phyloP scores from a whole-genome alignment of 2,888 invertebrate species.

The Eurytoma californica region DNA sequence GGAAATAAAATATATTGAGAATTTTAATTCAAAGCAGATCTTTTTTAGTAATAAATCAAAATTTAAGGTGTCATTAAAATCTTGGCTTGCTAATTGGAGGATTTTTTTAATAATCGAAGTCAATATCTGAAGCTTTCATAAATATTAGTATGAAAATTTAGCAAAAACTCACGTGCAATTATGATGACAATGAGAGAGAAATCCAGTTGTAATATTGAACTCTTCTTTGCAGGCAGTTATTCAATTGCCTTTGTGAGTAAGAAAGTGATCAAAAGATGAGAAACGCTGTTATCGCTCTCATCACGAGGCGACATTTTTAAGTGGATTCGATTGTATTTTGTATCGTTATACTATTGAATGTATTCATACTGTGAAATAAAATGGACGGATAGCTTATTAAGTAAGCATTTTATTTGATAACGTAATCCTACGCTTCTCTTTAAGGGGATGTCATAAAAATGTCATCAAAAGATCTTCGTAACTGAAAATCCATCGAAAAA shows the following conservation, averaged over 20 bases:
- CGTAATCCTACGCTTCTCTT: no score
- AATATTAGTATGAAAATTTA: background rate
- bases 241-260: background rate
- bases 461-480: no score
- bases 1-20: no score
- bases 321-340: conserved; percentile 14
- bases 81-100: no score
- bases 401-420: background rate
- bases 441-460: no score
- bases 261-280: background rate
- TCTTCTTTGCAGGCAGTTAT: background rate
- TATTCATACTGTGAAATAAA: conserved; percentile 39
- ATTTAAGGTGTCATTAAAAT: no score
- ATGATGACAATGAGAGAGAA: background rate
- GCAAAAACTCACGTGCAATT: background rate
- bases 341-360: conserved; percentile 16
- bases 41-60: no score
- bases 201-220: background rate
- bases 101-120: background rate
- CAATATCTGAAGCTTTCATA: background rate
- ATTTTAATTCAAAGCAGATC: no score
- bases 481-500: no score
- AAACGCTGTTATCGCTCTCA: background rate
- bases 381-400: conserved; percentile 19
- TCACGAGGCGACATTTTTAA: background rate